Conservation (phyloP, 2,797 vertebrate species). For the Aratinga solstitialis region DNA sequence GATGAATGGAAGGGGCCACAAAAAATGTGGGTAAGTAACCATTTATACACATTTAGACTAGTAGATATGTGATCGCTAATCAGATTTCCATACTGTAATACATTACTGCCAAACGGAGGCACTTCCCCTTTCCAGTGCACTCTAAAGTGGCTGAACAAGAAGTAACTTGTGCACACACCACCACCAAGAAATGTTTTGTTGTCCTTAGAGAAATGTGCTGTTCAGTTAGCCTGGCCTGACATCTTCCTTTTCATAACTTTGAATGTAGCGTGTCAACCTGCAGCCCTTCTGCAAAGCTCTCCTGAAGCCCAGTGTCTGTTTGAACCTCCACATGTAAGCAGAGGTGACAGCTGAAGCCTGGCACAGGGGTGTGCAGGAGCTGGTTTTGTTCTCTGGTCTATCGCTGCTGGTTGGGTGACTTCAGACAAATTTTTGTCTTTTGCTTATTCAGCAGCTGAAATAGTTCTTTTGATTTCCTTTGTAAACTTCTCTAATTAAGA, state of each 20-base stretch:
- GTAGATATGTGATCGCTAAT: not conserved
- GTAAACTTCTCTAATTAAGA: not conserved
- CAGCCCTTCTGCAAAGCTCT: not conserved
- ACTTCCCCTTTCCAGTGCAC: not conserved
- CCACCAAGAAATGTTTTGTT: not conserved
- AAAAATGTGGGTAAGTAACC: not conserved
- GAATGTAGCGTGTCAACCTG: not conserved
- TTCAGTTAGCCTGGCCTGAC: not conserved
- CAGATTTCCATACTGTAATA: not conserved
- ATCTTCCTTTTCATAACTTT: not conserved
- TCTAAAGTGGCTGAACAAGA: not conserved
- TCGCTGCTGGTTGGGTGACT: not conserved
- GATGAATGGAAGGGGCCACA: not conserved
- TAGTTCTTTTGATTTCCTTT: not conserved
- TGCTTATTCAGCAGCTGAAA: not conserved
- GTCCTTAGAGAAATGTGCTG: not conserved
- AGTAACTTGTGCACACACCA: not conserved
- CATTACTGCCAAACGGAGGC: not conserved
- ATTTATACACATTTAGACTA: not conserved
- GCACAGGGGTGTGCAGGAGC: fast-evolving
- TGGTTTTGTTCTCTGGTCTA: not conserved
- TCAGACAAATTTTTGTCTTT: not conserved
- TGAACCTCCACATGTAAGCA: not conserved
- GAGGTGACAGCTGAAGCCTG: not conserved
- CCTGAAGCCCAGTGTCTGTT: not conserved